Evolutionary conservation across 2,797 vertebrate genomes (phyloP), one percentile per base, ranked within the genome.

Genomic region (Takifugu rubripes): DNA sequence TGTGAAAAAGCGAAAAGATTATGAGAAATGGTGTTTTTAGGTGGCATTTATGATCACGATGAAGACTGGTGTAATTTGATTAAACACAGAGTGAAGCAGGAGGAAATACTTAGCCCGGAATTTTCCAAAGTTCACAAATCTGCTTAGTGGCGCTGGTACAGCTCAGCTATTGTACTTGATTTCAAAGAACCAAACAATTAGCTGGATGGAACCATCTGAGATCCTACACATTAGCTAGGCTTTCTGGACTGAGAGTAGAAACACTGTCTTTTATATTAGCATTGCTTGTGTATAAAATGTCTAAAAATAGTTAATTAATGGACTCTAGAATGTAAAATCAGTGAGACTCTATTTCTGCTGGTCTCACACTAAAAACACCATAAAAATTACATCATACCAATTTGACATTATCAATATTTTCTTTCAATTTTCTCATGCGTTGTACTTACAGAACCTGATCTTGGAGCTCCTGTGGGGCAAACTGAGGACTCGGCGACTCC

Each of bases 371-470:
- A 21, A 29, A 6, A 3, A 29, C 5, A 6, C 1, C 27, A 29
- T 29, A 4, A 29, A 29, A 29, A 6, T 29, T 27, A 29, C 27
- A 29, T 33, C 10, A 33, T 33, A 33, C 33, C 8, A 10, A 4
- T 40, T 14, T 12, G 12, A 40, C 12, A 40, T 40, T 14, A 4
- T 14, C 12, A 10, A 10, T 33, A 9, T 33, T 36, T 40, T 40
- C 2, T 5, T 40, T 40, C 14, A 3, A 12, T 40, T 56, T 48
- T 54, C 25, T 74, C 10, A 53, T 64, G 29, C 56, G n/a, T 63
- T 76, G 69, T 76, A n/a, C 62, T 72, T 75, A 47, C 15, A 74
- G 81, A 74, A 71, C 49, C 48, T 58, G 64, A 56, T 45, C 61
- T 59, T 47, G 66, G 9, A 2, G 25, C 48, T 7, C 43, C 12